Evolutionary conservation across 2,888 invertebrate species (phyloP).

Genomic region (Periphyllus acericola): DNA sequence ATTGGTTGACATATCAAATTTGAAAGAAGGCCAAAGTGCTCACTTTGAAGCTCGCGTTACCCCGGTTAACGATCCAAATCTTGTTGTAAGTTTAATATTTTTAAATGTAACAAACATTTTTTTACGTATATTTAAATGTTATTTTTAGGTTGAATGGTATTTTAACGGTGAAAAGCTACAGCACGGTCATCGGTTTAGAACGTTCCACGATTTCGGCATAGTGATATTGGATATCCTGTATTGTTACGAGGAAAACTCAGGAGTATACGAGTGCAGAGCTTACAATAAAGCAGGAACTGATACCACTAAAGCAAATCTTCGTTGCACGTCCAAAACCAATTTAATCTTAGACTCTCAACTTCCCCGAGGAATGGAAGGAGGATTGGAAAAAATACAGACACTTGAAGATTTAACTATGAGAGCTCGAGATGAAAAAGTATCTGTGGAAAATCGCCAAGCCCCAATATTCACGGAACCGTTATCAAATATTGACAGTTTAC

Average conservation of each 20-base stretch:
- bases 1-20: slow-evolving; percentile 82
- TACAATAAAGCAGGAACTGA: slow-evolving; percentile 91
- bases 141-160: slow-evolving; percentile 82
- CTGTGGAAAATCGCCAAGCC: slow-evolving; percentile 83
- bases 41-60: slow-evolving; percentile 92
- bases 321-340: slow-evolving; percentile 88
- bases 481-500: slow-evolving; percentile 84
- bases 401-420: slow-evolving; percentile 90
- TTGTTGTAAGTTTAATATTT: slow-evolving; percentile 71
- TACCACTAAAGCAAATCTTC: slow-evolving; percentile 83
- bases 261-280: slow-evolving; percentile 92
- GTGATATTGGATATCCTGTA: slow-evolving; percentile 95
- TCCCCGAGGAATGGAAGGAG: slow-evolving; percentile 93
- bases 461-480: slow-evolving; percentile 91
- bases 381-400: slow-evolving; percentile 90
- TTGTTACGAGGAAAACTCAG: slow-evolving; percentile 96
- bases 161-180: slow-evolving; percentile 92
- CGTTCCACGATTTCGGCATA: slow-evolving; percentile 97
- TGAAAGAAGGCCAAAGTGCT: slow-evolving; percentile 94
- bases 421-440: slow-evolving; percentile 76
- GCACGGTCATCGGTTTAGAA: slow-evolving; percentile 94
- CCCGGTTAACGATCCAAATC: slow-evolving; percentile 93
- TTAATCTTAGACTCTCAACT: slow-evolving; percentile 92
- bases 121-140: neutral
- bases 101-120: no score